A percentile compares a stretch with the other conserved stretches of the same genome.
These are phyloP conservation scores for Eilema griseolum DNA, from an alignment of 2,888 invertebrate species.

Conservation along the genomic window DNA sequence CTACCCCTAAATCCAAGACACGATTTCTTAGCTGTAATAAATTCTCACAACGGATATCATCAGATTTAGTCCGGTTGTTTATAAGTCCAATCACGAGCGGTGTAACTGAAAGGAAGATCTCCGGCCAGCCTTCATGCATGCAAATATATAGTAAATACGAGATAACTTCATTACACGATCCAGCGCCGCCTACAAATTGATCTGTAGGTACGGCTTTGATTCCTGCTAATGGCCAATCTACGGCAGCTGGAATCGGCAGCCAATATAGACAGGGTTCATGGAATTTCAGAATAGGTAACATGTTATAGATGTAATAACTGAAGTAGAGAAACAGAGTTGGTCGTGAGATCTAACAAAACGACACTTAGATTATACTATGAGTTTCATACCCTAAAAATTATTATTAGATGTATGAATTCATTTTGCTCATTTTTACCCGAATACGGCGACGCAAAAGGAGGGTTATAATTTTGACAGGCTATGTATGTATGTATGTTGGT, in stretches of 20 bases:
- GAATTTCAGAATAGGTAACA: too few relatives aligned
- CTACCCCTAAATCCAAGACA: too few relatives aligned
- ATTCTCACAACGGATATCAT: neutral
- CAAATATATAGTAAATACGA: neutral
- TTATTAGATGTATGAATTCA: too few relatives aligned
- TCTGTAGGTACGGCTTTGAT: neutral
- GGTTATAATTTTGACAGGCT: too few relatives aligned
- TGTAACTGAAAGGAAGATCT: neutral
- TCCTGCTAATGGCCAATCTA: neutral
- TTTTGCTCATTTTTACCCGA: too few relatives aligned
- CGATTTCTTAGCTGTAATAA: neutral
- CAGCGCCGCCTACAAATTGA: constrained; percentile 8
- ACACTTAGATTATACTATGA: too few relatives aligned
- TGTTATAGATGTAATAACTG: neutral
- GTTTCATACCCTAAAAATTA: too few relatives aligned
- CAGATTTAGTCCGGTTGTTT: neutral
- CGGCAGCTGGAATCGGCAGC: neutral
- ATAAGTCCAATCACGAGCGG: constrained; percentile 1
- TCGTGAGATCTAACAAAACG: too few relatives aligned
- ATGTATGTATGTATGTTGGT: too few relatives aligned
- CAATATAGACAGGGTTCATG: neutral
- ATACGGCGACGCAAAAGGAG: too few relatives aligned
- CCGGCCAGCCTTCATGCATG: neutral
- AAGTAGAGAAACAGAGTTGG: too few relatives aligned
- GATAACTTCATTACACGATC: neutral